These are phyloP conservation scores for Halcyon smyrnensis DNA, from an alignment of 2,797 vertebrate species.

Conservation along the genomic window DNA sequence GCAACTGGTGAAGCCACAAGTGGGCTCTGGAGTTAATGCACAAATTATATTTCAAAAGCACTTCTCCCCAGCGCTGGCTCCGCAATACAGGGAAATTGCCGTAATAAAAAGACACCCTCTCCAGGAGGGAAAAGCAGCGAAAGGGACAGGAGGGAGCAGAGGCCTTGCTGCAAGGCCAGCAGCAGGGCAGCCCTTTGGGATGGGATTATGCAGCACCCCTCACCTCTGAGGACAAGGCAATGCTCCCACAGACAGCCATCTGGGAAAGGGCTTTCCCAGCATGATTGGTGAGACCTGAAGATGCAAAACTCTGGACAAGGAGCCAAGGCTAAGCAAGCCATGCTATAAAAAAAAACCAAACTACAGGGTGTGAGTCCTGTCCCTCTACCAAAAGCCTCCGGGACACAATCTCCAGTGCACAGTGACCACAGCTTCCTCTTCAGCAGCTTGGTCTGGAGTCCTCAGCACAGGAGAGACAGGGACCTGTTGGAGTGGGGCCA, in stretches of 20 bases:
- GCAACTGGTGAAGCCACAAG: not conserved
- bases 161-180: accelerated
- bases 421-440: not conserved
- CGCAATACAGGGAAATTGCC: not conserved
- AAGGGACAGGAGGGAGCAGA: not conserved
- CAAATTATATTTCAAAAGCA: constrained; percentile 1
- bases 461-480: not conserved
- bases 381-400: not conserved
- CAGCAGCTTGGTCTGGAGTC: not conserved
- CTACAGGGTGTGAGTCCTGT: not conserved
- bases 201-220: not conserved
- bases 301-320: not conserved
- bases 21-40: not conserved
- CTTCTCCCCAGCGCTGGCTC: not conserved
- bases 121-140: accelerated
- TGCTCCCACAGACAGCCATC: not conserved
- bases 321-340: not conserved
- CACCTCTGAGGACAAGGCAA: not conserved
- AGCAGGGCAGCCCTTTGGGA: not conserved
- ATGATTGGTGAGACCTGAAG: accelerated
- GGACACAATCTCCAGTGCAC: not conserved
- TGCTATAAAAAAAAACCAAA: not conserved
- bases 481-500: not conserved
- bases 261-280: not conserved
- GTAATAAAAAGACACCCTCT: not conserved